phyloP scores from a whole-genome alignment of 2,113 vertebrate genomes.

The Eulacestoma nigropectus region DNA sequence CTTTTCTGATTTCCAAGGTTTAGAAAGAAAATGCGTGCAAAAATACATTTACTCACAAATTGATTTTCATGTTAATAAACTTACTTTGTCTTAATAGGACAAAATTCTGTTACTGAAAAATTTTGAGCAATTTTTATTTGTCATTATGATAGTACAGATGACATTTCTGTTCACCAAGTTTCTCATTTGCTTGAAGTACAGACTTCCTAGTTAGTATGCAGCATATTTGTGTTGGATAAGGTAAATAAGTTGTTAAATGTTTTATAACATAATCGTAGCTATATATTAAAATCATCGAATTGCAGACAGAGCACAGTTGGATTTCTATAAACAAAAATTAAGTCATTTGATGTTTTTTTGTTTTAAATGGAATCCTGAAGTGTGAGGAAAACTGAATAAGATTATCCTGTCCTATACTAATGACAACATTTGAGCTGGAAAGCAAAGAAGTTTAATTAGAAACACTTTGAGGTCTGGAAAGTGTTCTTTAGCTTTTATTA shows the following conservation, averaged over 20 bases:
- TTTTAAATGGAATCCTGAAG: not conserved
- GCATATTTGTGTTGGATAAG: not conserved
- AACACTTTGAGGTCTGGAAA: constrained; percentile 34
- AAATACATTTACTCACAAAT: not conserved
- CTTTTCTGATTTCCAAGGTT: not conserved
- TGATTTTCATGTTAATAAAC: not conserved
- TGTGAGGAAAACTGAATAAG: not conserved
- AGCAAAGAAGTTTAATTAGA: constrained; percentile 26
- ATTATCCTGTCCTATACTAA: not conserved
- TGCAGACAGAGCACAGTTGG: not conserved
- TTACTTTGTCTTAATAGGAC: not conserved
- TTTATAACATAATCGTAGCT: not conserved
- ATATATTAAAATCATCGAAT: constrained; percentile 1
- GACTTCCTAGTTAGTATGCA: not conserved
- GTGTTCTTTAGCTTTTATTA: constrained; percentile 7
- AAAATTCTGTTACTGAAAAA: not conserved
- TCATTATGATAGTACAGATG: not conserved
- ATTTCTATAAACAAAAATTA: constrained; percentile 29
- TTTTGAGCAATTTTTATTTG: not conserved
- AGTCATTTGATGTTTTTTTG: not conserved
- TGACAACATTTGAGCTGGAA: not conserved
- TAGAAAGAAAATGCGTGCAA: not conserved
- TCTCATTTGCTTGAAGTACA: not conserved
- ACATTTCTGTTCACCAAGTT: not conserved
- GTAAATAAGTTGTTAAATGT: not conserved